phyloP scores from a whole-genome alignment of 1,140 invertebrate species.

The Tribolium castaneum region DNA sequence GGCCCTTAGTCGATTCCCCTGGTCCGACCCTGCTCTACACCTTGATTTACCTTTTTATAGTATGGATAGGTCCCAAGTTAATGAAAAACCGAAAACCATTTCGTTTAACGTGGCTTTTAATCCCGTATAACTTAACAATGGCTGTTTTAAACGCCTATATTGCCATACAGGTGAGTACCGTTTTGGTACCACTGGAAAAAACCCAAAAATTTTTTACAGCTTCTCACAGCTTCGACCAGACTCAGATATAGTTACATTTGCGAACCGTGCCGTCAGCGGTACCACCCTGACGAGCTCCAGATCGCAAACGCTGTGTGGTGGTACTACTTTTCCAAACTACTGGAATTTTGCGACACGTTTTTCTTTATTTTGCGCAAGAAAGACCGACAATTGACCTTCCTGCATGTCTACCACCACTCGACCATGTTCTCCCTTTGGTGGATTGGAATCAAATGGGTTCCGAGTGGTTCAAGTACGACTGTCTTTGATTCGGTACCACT shows the following conservation, averaged over 20 bases:
- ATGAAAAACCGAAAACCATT: conserved; percentile 87
- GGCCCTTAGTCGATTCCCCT: conserved; percentile 88
- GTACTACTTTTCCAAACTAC: conserved; percentile 95
- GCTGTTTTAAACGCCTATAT: conserved; percentile 88
- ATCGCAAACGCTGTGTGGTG: conserved; percentile 95
- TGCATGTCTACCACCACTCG: conserved; percentile 93
- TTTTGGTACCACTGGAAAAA: neutral
- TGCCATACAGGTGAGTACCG: conserved; percentile 72
- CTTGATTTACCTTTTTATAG: conserved; percentile 81
- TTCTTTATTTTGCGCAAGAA: conserved; percentile 93
- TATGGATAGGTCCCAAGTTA: conserved; percentile 82
- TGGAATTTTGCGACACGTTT: conserved; percentile 94
- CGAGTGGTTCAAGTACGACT: conserved; percentile 87
- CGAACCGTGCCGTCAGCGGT: conserved; percentile 85
- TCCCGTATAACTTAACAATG: conserved; percentile 90
- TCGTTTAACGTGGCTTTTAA: conserved; percentile 79
- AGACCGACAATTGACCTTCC: conserved; percentile 86
- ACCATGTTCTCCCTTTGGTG: conserved; percentile 95
- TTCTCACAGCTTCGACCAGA: conserved; percentile 79
- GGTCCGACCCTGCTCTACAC: conserved; percentile 81
- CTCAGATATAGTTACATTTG: conserved; percentile 90
- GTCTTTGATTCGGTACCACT: neutral
- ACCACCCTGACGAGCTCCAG: conserved; percentile 86
- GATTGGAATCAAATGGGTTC: conserved; percentile 97
- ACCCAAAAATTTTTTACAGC: conserved; percentile 66